Evolutionary conservation across 2,797 vertebrate genomes (phyloP), one percentile per base, ranked within the genome.

Genomic region (Clarias pachynema): DNA sequence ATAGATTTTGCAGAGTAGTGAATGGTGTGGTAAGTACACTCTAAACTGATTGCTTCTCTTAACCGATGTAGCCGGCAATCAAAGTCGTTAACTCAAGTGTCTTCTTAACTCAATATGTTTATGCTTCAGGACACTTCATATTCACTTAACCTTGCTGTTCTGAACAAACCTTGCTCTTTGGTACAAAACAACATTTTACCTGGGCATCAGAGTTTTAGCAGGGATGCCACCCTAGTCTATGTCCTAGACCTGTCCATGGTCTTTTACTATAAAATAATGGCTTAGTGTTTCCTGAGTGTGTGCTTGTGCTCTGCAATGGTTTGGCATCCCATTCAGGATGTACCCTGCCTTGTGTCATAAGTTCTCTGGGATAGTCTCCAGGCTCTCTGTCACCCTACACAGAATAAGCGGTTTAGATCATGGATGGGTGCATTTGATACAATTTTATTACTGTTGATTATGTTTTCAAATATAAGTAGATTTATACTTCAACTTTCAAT

Each of bases 1-100:
- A 31, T 77, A 59, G 79, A 63, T 29, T 59, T 56, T 15, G 12
- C 29, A 53, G 49, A 53, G 49, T 53, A 53, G 49, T 26, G 18
- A 74, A 24, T 75, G 72, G 29, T 69, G n/a, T 82, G 79, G 70
- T 66, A 66, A 81, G 72, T 68, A 68, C 69, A 59, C 44, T 49
- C 79, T 75, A 40, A 81, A 57, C 18, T 60, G 62, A 82, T 74
- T 85, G 69, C 40, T 53, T 31, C 62, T 63, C 60, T 59, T 63
- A 69, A 49, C 57, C 78, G 73, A 57, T 68, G 53, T 68, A 63
- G 31, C 49, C 53, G 66, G 44, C 31, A 85, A 74, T 85, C 79
- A 75, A 34, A n/a, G 26, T 44, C 10, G 24, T 84, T 79, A 79
- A 79, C 56, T 81, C 20, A 37, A 85, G 68, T 37, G 68, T 49